Base-by-base conservation (phyloP, 2,797 vertebrate genomes). In the Etheostoma nigrum region DNA sequence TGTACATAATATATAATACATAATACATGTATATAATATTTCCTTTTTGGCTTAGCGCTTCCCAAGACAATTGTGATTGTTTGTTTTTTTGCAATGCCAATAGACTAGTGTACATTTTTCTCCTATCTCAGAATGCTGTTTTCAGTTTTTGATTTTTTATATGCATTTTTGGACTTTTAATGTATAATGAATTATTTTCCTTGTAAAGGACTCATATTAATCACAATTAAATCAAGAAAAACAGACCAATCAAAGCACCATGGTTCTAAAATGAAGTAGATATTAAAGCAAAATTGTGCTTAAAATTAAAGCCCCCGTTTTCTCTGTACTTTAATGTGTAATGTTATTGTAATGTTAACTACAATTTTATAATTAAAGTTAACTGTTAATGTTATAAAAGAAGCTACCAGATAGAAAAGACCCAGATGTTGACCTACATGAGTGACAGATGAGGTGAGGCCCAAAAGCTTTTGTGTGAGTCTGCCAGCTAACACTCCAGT, bases 371-470 rank as follows among this genome's bases (percentile, higher is more conserved):
- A 0, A n/a, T 23, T 2, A 23, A 48, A 58, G 11, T 67, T n/a
- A 58, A 45, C 6, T 62, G 36, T 58, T 65, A 53, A 51, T 44
- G 23, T 60, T 16, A 47, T 9, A 70, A 40, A 67, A 57, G 25
- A 30, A 67, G 45, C 48, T 27, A 69, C 25, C 70, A 76, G 30
- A 76, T 71, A 73, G 60, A 59, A 40, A n/a, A 82, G 75, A 73
- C 72, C 52, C 64, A 81, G 68, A 75, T 86, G 86, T 67, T 76
- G 67, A 55, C 52, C 64, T 78, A 61, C 23, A 73, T 63, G 60
- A 16, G 7, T 44, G 65, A 74, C 67, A 64, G 67, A 75, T 47
- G 57, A 79, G 40, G 23, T 66, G 53, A 82, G 9, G 40, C 80
- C 61, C 52, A 23, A 60, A 77, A 65, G 80, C 71, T 30, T 78